Evolutionary conservation across 2,797 vertebrate genomes (phyloP), one percentile per base, ranked within the genome.

Genomic region (Pteronotus mesoamericanus): DNA sequence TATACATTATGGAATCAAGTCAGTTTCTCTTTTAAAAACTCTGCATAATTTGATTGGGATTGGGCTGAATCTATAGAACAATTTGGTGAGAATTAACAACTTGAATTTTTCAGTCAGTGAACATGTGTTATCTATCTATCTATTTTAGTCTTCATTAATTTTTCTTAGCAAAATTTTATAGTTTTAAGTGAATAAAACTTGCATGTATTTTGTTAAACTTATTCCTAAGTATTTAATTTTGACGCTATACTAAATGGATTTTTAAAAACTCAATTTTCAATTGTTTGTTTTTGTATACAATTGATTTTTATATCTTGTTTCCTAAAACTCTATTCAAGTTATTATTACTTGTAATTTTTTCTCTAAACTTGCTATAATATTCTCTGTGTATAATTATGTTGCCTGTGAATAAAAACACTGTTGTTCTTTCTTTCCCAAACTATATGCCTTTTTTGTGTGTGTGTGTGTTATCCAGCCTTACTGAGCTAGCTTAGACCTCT

Each of bases 131-230:
- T 24, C 14, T 89, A 39, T 37, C 24, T 32, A 68, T 74, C 80
- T 94, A 85, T 75, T 82, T 91, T 85, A 74, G 14, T 68, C 39
- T 77, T 83, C 21, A 46, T 84, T 79, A 88, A 34, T 91, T 89
- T 95, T 89, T 94, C 44, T 86, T 57, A 82, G 53, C 29, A 53
- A 86, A 44, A 37, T 71, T 92, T 84, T 71, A 80, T 2, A 66
- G 53, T 78, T 72, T 83, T 86, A 86, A 82, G 48, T 48, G 39
- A 78, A 64, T 19, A 85, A 66, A 91, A 44, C 15, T 79, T 82
- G 37, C 3, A 57, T 2, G 15, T 61, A 64, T 66, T 86, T 94
- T 90, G 16, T 55, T 86, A 83, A 37, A 59, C 64, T 86, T 89
- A 80, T 53, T 29, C 29, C 16, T 57, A 51, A 71, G 29, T 64